Conservation (phyloP, 2,797 vertebrate genomes). For the Eulemur rubriventer region DNA sequence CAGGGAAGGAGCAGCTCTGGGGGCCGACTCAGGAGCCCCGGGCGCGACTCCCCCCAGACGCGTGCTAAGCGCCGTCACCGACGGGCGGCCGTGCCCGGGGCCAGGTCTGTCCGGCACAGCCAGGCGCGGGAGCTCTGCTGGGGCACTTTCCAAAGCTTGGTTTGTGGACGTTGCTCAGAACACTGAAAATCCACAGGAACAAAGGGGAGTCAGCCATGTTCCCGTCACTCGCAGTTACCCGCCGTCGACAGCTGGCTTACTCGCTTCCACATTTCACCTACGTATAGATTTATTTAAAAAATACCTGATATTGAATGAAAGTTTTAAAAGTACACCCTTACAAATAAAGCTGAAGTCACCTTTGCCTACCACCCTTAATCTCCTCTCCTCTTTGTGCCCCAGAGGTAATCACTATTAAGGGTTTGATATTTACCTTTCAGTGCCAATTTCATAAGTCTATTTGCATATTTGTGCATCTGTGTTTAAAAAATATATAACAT, state of each 20-base stretch:
- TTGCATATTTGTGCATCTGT: neutral
- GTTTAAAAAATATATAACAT: fast-evolving
- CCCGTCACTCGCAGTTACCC: neutral
- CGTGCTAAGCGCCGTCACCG: fast-evolving
- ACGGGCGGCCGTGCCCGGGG: fast-evolving
- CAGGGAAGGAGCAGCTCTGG: too few relatives aligned
- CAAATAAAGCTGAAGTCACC: neutral
- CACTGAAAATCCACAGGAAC: neutral
- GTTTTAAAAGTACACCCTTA: neutral
- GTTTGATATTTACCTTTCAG: neutral
- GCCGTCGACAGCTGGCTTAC: neutral
- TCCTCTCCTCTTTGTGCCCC: neutral
- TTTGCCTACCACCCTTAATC: neutral
- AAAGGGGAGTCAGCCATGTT: neutral
- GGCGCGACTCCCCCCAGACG: fast-evolving
- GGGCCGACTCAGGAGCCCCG: fast-evolving
- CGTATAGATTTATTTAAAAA: neutral
- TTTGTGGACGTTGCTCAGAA: fast-evolving
- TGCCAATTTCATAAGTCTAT: neutral
- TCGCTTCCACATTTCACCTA: neutral
- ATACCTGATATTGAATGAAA: fast-evolving
- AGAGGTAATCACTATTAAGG: neutral
- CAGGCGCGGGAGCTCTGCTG: fast-evolving
- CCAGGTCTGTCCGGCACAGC: neutral
- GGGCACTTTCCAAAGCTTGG: neutral